Evolutionary conservation across 2,888 invertebrate species (phyloP).

Genomic region (Cylindroiulus punctatus): DNA sequence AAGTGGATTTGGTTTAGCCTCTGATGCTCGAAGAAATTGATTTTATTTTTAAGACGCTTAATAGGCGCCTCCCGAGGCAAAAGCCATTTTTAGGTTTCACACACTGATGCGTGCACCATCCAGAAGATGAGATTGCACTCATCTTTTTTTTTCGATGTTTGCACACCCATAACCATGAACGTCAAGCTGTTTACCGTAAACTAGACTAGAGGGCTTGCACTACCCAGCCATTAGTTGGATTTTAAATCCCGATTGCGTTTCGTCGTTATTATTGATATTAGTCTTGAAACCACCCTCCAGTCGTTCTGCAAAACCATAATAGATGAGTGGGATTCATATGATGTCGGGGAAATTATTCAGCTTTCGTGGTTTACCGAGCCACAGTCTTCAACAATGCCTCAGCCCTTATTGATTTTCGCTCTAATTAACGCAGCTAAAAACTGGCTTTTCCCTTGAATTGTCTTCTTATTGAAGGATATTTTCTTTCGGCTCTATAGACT

Average conservation of each 20-base stretch:
- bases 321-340: not conserved
- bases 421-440: conserved; percentile 27
- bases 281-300: not conserved
- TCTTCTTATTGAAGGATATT: conserved; percentile 18
- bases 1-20: not conserved
- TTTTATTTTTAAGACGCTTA: not conserved
- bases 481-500: not conserved
- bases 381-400: not conserved
- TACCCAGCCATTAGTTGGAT: not conserved
- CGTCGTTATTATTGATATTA: not conserved
- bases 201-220: not conserved
- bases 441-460: conserved; percentile 1
- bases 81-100: not conserved
- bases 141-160: not conserved
- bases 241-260: not conserved
- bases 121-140: not conserved
- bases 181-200: not conserved
- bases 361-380: not conserved
- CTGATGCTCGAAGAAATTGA: not conserved
- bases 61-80: not conserved
- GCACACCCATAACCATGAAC: not conserved
- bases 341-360: not conserved
- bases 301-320: not conserved
- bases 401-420: conserved; percentile 14
- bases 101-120: not conserved